Conservation (phyloP, 2,113 vertebrate species). For the Myanophis thanlyinensis region DNA sequence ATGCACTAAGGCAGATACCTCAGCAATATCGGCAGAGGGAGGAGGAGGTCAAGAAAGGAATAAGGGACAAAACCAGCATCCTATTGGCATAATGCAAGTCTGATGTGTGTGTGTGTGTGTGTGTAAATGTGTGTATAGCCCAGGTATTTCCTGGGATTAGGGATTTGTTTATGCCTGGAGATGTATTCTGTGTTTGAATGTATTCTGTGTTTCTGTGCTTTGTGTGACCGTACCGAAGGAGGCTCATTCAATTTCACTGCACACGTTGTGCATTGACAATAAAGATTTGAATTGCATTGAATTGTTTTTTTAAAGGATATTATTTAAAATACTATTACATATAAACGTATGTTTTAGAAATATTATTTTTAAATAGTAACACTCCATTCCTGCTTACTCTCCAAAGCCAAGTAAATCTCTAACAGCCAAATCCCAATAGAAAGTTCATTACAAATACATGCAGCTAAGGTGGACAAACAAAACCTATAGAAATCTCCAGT, state of each 20-base stretch:
- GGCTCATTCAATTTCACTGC: no score
- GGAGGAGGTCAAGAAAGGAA: neutral
- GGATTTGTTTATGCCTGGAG: no score
- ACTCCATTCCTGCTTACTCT: neutral
- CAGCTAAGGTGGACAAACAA: neutral
- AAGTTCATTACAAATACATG: neutral
- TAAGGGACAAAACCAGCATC: neutral
- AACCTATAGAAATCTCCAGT: neutral
- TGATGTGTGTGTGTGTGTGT: no score
- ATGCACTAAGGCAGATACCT: neutral
- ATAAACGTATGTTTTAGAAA: neutral
- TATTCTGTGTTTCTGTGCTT: no score
- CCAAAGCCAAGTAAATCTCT: neutral
- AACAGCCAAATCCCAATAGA: neutral
- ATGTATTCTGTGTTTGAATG: no score
- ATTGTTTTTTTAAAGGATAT: neutral
- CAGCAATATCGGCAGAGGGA: neutral
- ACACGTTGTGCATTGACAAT: no score
- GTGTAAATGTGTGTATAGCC: no score
- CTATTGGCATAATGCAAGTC: neutral
- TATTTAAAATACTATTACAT: neutral
- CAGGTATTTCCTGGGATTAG: no score
- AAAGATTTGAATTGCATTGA: no score
- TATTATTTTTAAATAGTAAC: neutral
- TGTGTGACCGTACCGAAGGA: no score